These are phyloP conservation scores for Psilopsiagon aurifrons DNA, from an alignment of 2,113 vertebrate species.

Conservation along the genomic window DNA sequence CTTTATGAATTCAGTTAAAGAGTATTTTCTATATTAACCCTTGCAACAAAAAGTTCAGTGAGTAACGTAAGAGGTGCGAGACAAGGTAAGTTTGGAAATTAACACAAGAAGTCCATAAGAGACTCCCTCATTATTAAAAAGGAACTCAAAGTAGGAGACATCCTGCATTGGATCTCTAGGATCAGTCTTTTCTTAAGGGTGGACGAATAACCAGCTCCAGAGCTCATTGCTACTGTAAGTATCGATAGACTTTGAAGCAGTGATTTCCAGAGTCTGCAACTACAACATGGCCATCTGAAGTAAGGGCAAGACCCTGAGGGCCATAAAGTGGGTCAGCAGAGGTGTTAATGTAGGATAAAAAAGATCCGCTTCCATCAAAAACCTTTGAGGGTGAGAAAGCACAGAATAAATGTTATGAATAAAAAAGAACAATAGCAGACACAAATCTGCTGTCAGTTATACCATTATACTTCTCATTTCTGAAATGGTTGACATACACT, in stretches of 20 bases:
- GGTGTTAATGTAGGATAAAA: slow-evolving; percentile 97
- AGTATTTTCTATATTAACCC: slow-evolving; percentile 52
- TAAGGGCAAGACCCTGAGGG: slow-evolving; percentile 94
- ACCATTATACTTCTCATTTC: background rate
- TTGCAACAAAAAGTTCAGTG: slow-evolving; percentile 64
- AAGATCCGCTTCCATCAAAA: slow-evolving; percentile 96
- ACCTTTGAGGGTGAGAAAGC: slow-evolving; percentile 78
- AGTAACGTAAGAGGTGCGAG: slow-evolving; percentile 67
- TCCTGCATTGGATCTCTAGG: slow-evolving; percentile 31
- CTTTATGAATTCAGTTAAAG: slow-evolving; percentile 61
- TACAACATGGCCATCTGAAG: slow-evolving; percentile 94
- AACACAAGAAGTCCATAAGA: slow-evolving; percentile 58
- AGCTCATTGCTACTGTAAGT: slow-evolving; percentile 83
- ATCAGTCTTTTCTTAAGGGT: slow-evolving; percentile 57
- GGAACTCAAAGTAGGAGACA: slow-evolving; percentile 59
- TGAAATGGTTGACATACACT: background rate
- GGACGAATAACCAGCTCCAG: background rate
- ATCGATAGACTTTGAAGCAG: slow-evolving; percentile 98
- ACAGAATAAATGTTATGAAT: slow-evolving; percentile 11
- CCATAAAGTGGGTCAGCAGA: slow-evolving; percentile 97
- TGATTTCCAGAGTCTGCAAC: slow-evolving; percentile 99
- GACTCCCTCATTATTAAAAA: slow-evolving; percentile 67
- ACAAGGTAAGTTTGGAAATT: slow-evolving; percentile 74
- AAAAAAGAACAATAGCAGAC: background rate
- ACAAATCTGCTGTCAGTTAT: background rate